Base-by-base conservation (phyloP, 2,113 vertebrate genomes). In the Pagrus major region DNA sequence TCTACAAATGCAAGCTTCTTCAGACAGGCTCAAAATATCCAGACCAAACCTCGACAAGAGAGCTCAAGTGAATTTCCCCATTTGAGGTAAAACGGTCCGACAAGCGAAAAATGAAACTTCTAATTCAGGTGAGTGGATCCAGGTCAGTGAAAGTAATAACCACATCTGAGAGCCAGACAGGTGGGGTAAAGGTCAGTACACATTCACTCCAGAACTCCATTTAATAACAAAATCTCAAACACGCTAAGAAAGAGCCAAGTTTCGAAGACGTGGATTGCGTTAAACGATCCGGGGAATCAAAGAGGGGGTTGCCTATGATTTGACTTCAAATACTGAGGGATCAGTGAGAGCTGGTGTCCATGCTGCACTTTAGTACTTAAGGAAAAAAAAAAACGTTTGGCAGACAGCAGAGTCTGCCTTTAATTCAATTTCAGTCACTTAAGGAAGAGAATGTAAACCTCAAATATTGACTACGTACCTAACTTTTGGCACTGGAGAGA, bases 231-330 rank as follows among this genome's bases (percentile, higher is more conserved):
- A 47, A 76, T 66, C 31, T 60, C 52, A 70, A 51, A 79, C 18
- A 14, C 0, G 11, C 68, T 1, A 27, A 65, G 49, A 79, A 59
- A 78, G 69, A 67, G 47, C 44, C 65, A 31, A 23, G 41, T 71
- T 75, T 69, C 72, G 66, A 86, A 86, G 79, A 71, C 69, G 11
- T 23, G 66, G 84, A 90, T 78, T 71, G 74, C 56, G 66, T 71
- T 54, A 51, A 74, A 60, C 18, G 69, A 72, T 76, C 54, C 16
- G 12, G 25, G 42, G 65, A 83, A 78, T 81, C 76, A 86, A 85
- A 70, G 73, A 63, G 29, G 27, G 46, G 23, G 31, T 25, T 60
- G 35, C n/a, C 64, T 77, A 42, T 74, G 71, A 77, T 80, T 82
- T 71, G 46, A 80, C 79, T 86, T 44, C 71, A 77, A 64, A 78